Conservation (phyloP, 2,888 invertebrate species). For the Dioctria rufipes region DNA sequence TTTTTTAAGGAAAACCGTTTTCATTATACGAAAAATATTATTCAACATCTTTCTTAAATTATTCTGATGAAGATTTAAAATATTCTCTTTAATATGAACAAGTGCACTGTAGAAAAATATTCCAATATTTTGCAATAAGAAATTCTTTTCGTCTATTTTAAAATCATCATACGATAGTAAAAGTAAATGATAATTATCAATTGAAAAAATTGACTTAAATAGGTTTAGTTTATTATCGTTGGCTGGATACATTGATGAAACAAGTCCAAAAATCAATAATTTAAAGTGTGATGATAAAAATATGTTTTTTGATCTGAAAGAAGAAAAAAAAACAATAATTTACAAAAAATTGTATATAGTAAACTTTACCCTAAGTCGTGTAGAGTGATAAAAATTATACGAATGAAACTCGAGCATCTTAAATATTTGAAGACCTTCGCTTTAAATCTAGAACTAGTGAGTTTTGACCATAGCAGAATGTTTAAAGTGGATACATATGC, state of each 20-base stretch:
- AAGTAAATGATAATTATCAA: conserved; percentile 2
- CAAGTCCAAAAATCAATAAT: background rate
- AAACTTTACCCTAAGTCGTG: background rate
- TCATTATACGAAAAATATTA: background rate
- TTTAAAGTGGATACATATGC: conserved; percentile 9
- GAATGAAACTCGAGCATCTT: background rate
- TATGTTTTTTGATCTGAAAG: background rate
- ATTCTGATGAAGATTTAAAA: background rate
- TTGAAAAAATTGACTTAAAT: conserved; percentile 9
- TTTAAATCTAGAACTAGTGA: background rate
- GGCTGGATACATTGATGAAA: conserved; percentile 13
- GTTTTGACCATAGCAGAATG: background rate
- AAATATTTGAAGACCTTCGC: background rate
- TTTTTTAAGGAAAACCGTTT: background rate
- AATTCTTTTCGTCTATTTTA: background rate
- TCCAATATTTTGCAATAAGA: background rate
- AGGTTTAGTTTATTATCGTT: background rate
- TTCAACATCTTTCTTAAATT: background rate
- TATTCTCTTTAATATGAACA: background rate
- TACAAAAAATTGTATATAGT: too few relatives aligned
- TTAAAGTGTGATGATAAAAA: conserved; percentile 3
- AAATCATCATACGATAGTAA: background rate
- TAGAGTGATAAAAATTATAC: background rate
- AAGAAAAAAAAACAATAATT: background rate
- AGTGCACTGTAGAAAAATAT: conserved; percentile 10